Base-by-base conservation (phyloP, 2,888 invertebrate genomes). In the Hylaea fasciaria region DNA sequence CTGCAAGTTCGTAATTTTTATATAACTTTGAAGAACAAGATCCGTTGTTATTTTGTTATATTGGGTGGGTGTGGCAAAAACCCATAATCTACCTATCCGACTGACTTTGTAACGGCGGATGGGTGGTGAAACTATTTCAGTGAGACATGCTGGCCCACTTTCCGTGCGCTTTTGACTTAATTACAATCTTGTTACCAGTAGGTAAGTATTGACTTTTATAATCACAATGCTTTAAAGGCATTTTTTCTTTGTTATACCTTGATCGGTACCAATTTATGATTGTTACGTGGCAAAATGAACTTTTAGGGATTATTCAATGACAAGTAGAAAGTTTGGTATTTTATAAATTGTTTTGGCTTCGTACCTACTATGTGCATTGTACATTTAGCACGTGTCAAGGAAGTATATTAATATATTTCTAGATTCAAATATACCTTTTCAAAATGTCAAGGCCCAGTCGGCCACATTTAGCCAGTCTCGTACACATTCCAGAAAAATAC, bases 51-150 rank as follows among this genome's bases (percentile, higher is more conserved):
- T 35, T n/a, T 35, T 35, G 3, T 35, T 37, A 37, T 37, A 12
- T 12, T 37, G 37, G 1, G 11, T 40, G n/a, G 3, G 7, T 7
- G 3, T 32, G 28, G 28, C 7, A 9, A 32, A 32, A 40, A 14
- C 1, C 14, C n/a, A 28, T 55, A 55, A 29, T 60, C 55, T 55
- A 60, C 60, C 51, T 47, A 32, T 41, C 13, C 47, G 81, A 80
- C 80, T 72, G 72, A 73, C 70, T 62, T 72, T 52, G 72, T 67
- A 70, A 71, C 62, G 51, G 58, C 50, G 70, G 72, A 77, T 76
- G 76, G 72, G 71, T 69, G 76, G 78, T 76, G 79, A 81, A 81
- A 81, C 78, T 78, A 81, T 80, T 79, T 74, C 22, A 76, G 70
- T 49, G 62, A 66, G 68, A 72, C 59, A 68, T 55, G 62, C 58